These are phyloP conservation scores for Indicator maculatus DNA, from an alignment of 2,113 vertebrate species.

Conservation along the genomic window DNA sequence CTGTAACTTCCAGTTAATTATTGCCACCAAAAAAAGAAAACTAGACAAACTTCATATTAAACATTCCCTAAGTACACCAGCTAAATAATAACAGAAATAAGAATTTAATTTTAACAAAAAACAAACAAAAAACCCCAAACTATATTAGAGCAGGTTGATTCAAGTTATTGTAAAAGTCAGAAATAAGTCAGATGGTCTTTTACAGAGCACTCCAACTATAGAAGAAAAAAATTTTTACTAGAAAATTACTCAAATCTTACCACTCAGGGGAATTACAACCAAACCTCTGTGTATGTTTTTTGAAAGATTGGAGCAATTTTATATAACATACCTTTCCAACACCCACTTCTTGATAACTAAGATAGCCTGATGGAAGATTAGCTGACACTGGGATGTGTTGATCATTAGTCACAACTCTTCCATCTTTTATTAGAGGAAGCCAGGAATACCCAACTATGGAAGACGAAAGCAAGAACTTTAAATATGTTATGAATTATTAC, in stretches of 20 bases:
- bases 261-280: not conserved
- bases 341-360: slow-evolving; percentile 85
- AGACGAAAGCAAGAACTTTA: not conserved
- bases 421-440: slow-evolving; percentile 94
- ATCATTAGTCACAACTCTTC: slow-evolving; percentile 90
- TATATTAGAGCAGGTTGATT: not conserved
- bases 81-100: not conserved
- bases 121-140: not conserved
- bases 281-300: not conserved
- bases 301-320: not conserved
- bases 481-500: not conserved
- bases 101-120: not conserved
- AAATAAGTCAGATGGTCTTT: not conserved
- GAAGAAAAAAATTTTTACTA: not conserved
- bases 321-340: slow-evolving; percentile 84
- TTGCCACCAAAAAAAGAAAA: not conserved
- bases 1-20: not conserved
- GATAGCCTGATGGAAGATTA: slow-evolving; percentile 91
- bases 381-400: slow-evolving; percentile 88
- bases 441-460: slow-evolving; percentile 93
- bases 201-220: not conserved
- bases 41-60: too few relatives aligned
- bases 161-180: not conserved
- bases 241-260: not conserved
- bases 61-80: not conserved